Evolutionary conservation across 2,113 vertebrate species (phyloP), one percentile per base, ranked within the genome.

Genomic region (Scomber scombrus): DNA sequence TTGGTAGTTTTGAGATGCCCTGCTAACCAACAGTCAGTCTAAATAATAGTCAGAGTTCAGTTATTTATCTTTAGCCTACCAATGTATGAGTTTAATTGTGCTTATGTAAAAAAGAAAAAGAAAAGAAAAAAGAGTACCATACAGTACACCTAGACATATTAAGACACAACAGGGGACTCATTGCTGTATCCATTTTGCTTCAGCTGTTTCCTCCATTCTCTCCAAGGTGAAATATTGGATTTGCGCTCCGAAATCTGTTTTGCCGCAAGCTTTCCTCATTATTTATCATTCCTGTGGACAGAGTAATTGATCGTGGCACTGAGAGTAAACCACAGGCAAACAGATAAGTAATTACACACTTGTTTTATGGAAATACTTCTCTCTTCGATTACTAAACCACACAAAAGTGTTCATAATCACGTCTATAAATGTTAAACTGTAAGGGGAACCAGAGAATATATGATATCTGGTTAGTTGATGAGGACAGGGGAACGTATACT

Each of bases 271-370:
- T 85, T 89, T 75, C 62, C 78, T 90, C 71, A 78, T 92, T 92
- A 92, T 89, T 88, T 90, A 91, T 86, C 63, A 88, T 91, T 92
- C 90, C 79, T 82, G 80, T 81, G 84, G 88, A 85, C 79, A 73
- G 76, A 85, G 75, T 91, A 91, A 92, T 93, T 94, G 89, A 94
- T 91, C 86, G 74, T 83, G 80, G 75, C 14, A 19, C 73, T 64
- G 77, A 80, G 62, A 92, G 78, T 64, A 89, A 89, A 88, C 88
- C 85, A 85, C 66, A 64, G 85, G 87, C 76, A 85, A 88, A 89
- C 80, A 85, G 80, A 90, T 87, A 88, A 86, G 82, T 89, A 91
- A 90, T 91, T 91, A 90, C 76, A 86, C 76, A 78, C 81, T 86
- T 89, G 57, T 88, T 90, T 88, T 79, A 81, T 85, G 65, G 68